phyloP scores from a whole-genome alignment of 2,797 vertebrate genomes.

The Sebastes taczanowskii region DNA sequence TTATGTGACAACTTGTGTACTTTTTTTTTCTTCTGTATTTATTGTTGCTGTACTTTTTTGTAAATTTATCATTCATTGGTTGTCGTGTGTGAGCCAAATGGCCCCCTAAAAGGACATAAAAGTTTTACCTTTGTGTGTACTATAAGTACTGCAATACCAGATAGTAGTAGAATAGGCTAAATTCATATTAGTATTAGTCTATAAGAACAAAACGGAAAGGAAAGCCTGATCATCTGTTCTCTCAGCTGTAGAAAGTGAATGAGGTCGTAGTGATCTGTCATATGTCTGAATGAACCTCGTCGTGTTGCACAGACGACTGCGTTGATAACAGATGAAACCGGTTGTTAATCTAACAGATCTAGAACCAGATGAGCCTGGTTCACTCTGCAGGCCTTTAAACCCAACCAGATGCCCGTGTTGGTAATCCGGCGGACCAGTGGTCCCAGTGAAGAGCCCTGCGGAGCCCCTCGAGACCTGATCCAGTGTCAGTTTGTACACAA shows the following conservation, averaged over 20 bases:
- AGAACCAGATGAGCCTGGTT: slow-evolving; percentile 42
- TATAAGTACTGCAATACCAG: background rate
- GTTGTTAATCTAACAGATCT: slow-evolving; percentile 50
- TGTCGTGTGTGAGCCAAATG: background rate
- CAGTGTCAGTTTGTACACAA: background rate
- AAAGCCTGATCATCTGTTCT: background rate
- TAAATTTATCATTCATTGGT: background rate
- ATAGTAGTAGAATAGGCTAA: background rate
- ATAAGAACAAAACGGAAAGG: background rate
- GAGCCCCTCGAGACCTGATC: slow-evolving; percentile 10
- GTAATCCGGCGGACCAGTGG: slow-evolving; percentile 39
- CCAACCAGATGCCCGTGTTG: slow-evolving; percentile 57
- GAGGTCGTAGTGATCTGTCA: background rate
- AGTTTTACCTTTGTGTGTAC: background rate
- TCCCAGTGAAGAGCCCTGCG: slow-evolving; percentile 49
- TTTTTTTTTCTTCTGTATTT: background rate
- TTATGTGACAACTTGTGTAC: background rate
- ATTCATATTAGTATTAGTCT: background rate
- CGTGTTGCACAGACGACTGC: background rate
- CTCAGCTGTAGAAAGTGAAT: background rate
- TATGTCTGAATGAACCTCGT: background rate
- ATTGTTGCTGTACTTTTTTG: background rate
- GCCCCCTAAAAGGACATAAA: background rate
- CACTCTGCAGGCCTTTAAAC: slow-evolving; percentile 36
- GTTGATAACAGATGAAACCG: slow-evolving; percentile 19